These are phyloP conservation scores for Gymnorhina tibicen DNA, from an alignment of 2,113 vertebrate genomes.

Conservation along the genomic window DNA sequence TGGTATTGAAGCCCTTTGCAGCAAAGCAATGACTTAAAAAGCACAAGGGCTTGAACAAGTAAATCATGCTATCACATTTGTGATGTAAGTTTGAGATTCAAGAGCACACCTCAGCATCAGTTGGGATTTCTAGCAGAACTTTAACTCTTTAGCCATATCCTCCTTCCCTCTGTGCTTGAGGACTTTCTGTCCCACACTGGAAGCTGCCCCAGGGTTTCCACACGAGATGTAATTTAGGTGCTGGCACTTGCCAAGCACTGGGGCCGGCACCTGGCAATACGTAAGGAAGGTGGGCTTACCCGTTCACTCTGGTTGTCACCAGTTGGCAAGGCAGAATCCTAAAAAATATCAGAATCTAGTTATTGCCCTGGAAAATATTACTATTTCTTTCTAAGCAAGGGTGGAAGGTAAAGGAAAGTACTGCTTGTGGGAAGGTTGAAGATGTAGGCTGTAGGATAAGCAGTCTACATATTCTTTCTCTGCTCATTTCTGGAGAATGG, in stretches of 20 bases:
- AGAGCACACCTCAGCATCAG: neutral
- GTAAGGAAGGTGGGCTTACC: neutral
- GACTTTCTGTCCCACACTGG: neutral
- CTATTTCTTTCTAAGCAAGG: neutral
- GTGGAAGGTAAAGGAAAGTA: neutral
- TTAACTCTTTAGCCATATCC: neutral
- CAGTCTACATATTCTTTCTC: neutral
- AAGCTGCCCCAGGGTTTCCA: neutral
- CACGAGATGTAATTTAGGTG: neutral
- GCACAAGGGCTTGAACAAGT: neutral
- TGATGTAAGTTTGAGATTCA: neutral
- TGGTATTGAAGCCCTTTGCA: neutral
- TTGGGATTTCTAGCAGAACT: neutral
- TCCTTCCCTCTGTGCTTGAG: neutral
- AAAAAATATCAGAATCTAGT: neutral
- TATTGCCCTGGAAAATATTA: neutral
- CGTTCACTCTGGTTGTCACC: conserved; percentile 7
- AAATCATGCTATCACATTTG: neutral
- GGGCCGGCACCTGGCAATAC: neutral
- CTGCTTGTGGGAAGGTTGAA: neutral
- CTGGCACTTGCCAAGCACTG: neutral
- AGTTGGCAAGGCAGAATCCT: neutral
- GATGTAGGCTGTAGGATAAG: neutral
- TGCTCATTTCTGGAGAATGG: neutral
- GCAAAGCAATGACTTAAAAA: neutral